Evolutionary conservation across 1,140 invertebrate species (phyloP).

Genomic region (Zophobas atratus): DNA sequence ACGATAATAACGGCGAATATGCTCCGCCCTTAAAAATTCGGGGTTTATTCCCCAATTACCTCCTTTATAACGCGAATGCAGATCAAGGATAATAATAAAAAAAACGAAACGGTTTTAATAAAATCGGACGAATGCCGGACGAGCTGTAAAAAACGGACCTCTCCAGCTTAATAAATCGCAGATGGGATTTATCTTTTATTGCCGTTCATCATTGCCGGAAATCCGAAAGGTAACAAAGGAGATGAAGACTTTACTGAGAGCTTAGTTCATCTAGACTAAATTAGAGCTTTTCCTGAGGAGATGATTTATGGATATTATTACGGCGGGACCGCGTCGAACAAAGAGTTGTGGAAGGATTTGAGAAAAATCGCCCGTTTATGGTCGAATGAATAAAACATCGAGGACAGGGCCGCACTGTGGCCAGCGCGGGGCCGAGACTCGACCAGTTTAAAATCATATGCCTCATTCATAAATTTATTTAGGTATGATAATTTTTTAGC

Average conservation of each 20-base stretch:
- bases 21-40: neutral
- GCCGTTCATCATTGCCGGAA: neutral
- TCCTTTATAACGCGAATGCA: neutral
- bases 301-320: conserved; percentile 25
- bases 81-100: neutral
- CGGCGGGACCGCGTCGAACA: conserved; percentile 3
- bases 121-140: neutral
- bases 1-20: conserved; percentile 20
- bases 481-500: too few species aligned
- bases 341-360: neutral
- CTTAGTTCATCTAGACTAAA: conserved; percentile 19
- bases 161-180: neutral
- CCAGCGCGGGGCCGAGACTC: too few species aligned
- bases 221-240: conserved; percentile 33
- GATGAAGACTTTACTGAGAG: conserved; percentile 9
- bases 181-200: conserved; percentile 6
- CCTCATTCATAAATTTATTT: too few species aligned
- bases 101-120: conserved; percentile 3
- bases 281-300: conserved; percentile 10
- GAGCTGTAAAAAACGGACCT: neutral
- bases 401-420: too few species aligned
- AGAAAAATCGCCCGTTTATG: conserved; percentile 1
- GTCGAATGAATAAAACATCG: conserved; percentile 11
- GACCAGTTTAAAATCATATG: too few species aligned
- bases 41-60: conserved; percentile 11